A percentile compares a stretch with the other conserved stretches of the same genome.
phyloP scores from a whole-genome alignment of 2,797 vertebrate genomes.

The Chaetophractus vellerosus region DNA sequence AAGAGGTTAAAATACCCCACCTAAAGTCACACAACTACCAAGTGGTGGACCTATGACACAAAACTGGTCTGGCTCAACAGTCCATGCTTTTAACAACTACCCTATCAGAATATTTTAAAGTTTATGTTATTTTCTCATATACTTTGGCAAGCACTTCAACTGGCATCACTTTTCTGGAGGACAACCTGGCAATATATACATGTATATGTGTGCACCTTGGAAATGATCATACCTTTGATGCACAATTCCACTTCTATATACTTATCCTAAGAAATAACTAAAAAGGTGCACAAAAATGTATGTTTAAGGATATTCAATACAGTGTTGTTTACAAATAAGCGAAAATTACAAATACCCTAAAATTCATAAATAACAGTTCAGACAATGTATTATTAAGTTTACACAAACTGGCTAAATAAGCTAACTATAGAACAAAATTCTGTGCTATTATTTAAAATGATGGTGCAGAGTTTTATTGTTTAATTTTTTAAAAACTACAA shows the following conservation, averaged over 20 bases:
- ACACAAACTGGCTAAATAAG: slow-evolving; percentile 21
- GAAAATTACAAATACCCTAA: slow-evolving; percentile 33
- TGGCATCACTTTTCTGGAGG: slow-evolving; percentile 26
- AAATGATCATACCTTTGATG: background rate
- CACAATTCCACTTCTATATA: slow-evolving; percentile 32
- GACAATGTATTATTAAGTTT: no score
- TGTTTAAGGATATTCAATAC: background rate
- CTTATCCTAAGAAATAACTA: slow-evolving; percentile 57
- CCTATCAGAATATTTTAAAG: background rate
- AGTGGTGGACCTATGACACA: background rate
- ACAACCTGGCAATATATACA: background rate
- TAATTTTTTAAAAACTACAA: no score
- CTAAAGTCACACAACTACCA: background rate
- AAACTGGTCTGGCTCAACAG: background rate
- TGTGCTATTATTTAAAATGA: background rate
- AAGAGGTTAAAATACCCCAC: slow-evolving; percentile 43
- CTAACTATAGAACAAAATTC: slow-evolving; percentile 22
- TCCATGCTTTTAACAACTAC: slow-evolving; percentile 45
- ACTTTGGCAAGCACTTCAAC: background rate
- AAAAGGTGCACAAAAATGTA: slow-evolving; percentile 13
- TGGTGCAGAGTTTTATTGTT: background rate
- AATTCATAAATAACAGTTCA: background rate
- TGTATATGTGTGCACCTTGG: background rate
- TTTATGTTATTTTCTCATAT: slow-evolving; percentile 15
- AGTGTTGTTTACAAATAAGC: slow-evolving; percentile 3